Conservation (phyloP, 2,888 invertebrate species). For the Aricia artaxerxes region DNA sequence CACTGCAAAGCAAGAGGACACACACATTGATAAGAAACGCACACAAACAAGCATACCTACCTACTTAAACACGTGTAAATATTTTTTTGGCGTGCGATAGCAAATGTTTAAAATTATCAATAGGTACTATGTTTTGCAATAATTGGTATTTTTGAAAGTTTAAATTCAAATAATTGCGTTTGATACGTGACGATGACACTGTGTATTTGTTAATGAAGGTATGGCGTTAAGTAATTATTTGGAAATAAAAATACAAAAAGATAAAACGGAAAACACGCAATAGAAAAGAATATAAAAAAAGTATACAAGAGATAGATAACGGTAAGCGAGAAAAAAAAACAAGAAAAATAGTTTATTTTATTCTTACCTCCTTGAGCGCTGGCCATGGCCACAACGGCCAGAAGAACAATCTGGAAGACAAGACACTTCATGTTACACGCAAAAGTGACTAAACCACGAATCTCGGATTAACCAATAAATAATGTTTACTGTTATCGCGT, state of each 20-base stretch:
- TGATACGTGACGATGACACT: background rate
- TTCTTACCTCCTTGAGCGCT: constrained; percentile 42
- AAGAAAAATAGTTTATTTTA: background rate
- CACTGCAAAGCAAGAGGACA: constrained; percentile 30
- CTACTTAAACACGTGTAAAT: background rate
- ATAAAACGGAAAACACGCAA: background rate
- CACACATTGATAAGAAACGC: background rate
- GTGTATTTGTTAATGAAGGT: background rate
- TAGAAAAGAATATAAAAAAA: background rate
- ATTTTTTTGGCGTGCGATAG: background rate
- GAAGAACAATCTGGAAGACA: constrained; percentile 49
- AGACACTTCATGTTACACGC: constrained; percentile 31
- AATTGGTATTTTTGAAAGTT: background rate
- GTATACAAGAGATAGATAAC: background rate
- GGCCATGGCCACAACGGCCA: constrained; percentile 51
- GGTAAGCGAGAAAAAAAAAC: background rate
- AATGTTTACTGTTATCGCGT: background rate
- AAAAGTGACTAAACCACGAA: background rate
- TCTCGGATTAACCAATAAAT: background rate
- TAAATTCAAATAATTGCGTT: background rate
- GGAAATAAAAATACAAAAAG: background rate
- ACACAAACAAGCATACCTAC: background rate
- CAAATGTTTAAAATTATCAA: no score
- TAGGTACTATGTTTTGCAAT: no score
- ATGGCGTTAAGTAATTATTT: background rate